Base-by-base conservation (phyloP, 2,113 vertebrate species). In the Suncus etruscus region DNA sequence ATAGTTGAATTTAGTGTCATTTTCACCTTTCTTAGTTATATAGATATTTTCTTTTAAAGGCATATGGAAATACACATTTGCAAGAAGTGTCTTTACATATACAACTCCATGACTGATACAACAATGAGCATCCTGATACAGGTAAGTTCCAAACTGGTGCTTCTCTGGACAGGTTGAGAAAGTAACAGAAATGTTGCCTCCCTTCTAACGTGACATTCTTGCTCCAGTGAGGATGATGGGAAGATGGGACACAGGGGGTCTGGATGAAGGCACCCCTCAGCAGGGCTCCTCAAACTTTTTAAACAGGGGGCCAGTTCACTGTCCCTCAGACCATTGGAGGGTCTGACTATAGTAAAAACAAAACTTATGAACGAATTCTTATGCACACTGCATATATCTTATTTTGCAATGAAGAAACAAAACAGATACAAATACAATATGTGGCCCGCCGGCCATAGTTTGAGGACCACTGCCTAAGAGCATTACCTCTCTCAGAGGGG, bases 11-110 rank as follows among this genome's bases (percentile, higher is more conserved):
- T 12, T 86, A 96, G 88, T 90, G 65, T 95, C 65, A 61, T 82
- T 91, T 81, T 91, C 94, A 95, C 88, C 88, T 96, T 97, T 92
- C 86, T 87, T 95, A 94, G 94, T 94, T 97, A 96, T 95, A 97
- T 85, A 97, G 45, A 73, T 87, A 87, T 95, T 97, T 92, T 95
- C 92, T 90, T 96, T 96, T 92, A 94, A 95, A 94, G 92, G 68
- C 87, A 0, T 82, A 94, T 29, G 27, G 80, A 92, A 66, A 97
- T 94, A 84, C 96, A 96, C 63, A 97, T 95, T 91, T 48, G 61
- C 32, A 95, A 93, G 39, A 39, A 39, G 39, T 39, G 90, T 94
- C 74, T 96, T 95, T 77, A 96, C 96, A 97, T 96, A 91, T 95
- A 97, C 97, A 97, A 69, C 78, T 92, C 91, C 61, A 89, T 90